Evolutionary conservation across 2,113 vertebrate genomes (phyloP), one percentile per base, ranked within the genome.

Genomic region (Synchiropus splendidus): DNA sequence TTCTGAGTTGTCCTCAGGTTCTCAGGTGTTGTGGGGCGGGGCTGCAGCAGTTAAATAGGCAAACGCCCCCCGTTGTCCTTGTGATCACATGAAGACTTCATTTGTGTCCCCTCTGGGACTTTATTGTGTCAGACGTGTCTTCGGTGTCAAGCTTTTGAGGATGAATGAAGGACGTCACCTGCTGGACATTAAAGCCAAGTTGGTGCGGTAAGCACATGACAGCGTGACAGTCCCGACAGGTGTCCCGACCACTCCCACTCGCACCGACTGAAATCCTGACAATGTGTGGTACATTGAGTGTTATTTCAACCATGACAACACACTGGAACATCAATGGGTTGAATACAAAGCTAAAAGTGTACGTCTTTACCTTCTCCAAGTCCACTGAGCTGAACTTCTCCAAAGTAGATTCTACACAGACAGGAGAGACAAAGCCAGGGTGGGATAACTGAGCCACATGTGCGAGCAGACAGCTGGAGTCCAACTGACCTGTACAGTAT

Each of bases 131-230:
- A 8, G 4, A 27, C n/a, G n/a, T n/a, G n/a, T n/a, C n/a, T n/a
- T n/a, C n/a, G n/a, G n/a, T 27, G 21, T 27, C 21, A 27, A 27
- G 21, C 21, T 27, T n/a, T 27, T 27, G 21, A 27, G 21, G 21
- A 27, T 8, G 21, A 27, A 8, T 4, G 21, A 27, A 5, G 4
- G 21, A 27, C 27, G 15, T 38, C 54, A 98, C 94, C 94, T 94
- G 79, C 86, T 92, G 13, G 92, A 97, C 90, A 98, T 97, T 74
- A 99, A 94, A 31, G 95, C 94, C 43, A 99, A 80, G 75, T 99
- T 99, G 64, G 92, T 97, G 82, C 95, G 89, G 70, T 99, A 99
- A 42, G 95, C 95, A 72, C 95, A 97, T 4, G 94, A 95, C 48
- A 99, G 84, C 10, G 91, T 99, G 55, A 99, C 86, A 15, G 95